A percentile compares a stretch with the other conserved stretches of the same genome.
Conservation (phyloP, 1,140 invertebrate species). For the Drosophila nebulosa region DNA sequence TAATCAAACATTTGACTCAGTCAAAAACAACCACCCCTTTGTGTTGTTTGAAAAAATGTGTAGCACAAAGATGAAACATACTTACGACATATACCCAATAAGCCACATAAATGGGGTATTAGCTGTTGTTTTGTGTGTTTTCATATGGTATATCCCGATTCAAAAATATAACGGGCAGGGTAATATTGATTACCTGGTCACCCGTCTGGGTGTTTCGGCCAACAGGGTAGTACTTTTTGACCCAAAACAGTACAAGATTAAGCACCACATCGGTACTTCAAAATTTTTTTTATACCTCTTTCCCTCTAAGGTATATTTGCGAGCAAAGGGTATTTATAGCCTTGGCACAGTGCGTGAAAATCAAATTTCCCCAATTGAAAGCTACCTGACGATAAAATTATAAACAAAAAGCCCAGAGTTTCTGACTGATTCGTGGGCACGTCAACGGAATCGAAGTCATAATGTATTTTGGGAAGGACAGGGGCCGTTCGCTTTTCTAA, state of each 20-base stretch:
- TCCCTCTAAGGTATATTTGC: background rate
- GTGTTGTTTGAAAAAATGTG: constrained; percentile 9
- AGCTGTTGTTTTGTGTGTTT: constrained; percentile 23
- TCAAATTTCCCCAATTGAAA: background rate
- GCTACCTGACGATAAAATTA: background rate
- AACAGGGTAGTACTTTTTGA: too few species aligned
- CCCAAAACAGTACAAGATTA: background rate
- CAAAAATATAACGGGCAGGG: constrained; percentile 12
- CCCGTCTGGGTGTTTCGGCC: too few species aligned
- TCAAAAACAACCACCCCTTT: background rate
- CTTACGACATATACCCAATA: too few species aligned
- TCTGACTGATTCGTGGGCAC: constrained; percentile 19
- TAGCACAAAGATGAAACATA: too few species aligned
- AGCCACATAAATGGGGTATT: constrained; percentile 11
- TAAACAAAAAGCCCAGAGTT: background rate
- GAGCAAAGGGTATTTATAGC: background rate
- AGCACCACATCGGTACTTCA: constrained; percentile 2
- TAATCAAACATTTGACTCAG: background rate
- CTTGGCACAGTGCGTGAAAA: background rate
- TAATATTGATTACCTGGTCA: constrained; percentile 12
- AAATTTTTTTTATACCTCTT: constrained; percentile 19
- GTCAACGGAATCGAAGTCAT: constrained; percentile 25
- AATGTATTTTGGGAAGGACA: constrained; percentile 37
- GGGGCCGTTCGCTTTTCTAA: constrained; percentile 14
- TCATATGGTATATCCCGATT: constrained; percentile 17